Base-by-base conservation (phyloP, 2,113 vertebrate genomes). In the Eolophus roseicapilla region DNA sequence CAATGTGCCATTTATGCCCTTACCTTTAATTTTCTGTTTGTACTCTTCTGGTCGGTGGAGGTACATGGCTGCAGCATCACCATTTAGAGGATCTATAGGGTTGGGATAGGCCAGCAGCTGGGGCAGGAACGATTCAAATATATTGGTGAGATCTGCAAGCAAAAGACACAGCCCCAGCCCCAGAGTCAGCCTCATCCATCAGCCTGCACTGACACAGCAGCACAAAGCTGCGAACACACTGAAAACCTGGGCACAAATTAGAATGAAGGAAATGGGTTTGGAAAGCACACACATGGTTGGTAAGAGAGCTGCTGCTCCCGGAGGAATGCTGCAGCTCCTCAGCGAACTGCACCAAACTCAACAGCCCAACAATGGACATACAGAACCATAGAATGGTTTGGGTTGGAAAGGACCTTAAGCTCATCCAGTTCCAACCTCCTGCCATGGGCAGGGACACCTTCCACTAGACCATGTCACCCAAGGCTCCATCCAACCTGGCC, bases 21-120 rank as follows among this genome's bases (percentile, higher is more conserved):
- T 88, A 99, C 99, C 99, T 99, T 99, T 99, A 97, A 99, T 99
- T 98, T 99, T 99, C 98, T 99, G 99, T 98, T 99, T 99, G 98
- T 99, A 99, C 96, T 99, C 99, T 93, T 99, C 99, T 95, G 99
- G 99, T 96, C 99, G 98, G 97, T 99, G 99, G 83, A 99, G 99
- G 97, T 99, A 99, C 99, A 99, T 99, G 97, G 99, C 99, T 89
- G 99, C 99, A 60, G 99, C 99, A 2, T 99, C 99, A 78, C 99
- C 99, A 73, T 99, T 99, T 94, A 99, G 98, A 88, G 99, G 99
- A 86, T 99, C 99, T 90, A 99, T 99, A 90, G 99, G 99, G 96
- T 99, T 99, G 67, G 99, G 99, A 86, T 99, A 99, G 28, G 99
- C 99, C 98, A 99, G 97, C 97, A 99, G 98, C 98, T 99, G 99